Evolutionary conservation across 2,888 invertebrate genomes (phyloP).

Genomic region (Athripsodes cinereus): DNA sequence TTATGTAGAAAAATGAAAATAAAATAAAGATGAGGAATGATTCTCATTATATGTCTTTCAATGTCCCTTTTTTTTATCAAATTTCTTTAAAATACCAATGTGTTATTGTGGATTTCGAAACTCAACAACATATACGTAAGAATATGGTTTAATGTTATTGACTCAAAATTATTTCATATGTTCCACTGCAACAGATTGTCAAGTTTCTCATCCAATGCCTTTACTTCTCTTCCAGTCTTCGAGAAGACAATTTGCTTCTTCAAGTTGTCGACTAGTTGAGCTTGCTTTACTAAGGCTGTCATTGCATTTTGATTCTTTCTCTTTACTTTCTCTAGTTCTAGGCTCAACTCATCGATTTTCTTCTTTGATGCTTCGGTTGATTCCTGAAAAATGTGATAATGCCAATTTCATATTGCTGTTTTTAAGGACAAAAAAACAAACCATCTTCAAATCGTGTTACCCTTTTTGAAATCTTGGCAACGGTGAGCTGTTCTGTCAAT

Average conservation of each 20-base stretch:
- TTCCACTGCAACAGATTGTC: constrained; percentile 20
- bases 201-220: constrained; percentile 16
- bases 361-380: constrained; percentile 13
- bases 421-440: too few species aligned
- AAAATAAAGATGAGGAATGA: too few species aligned
- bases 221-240: constrained; percentile 6
- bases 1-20: too few species aligned
- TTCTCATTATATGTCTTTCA: too few species aligned
- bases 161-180: too few species aligned
- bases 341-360: constrained; percentile 14
- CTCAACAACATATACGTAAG: too few species aligned
- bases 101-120: too few species aligned
- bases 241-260: constrained; percentile 19
- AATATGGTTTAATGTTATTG: too few species aligned
- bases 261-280: constrained; percentile 23
- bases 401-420: too few species aligned
- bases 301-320: constrained; percentile 9
- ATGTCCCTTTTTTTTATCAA: too few species aligned
- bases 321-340: constrained; percentile 9
- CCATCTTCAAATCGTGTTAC: constrained; percentile 8
- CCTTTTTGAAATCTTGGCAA: constrained; percentile 14
- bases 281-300: constrained; percentile 18
- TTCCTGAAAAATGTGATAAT: too few species aligned
- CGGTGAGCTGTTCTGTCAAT: constrained; percentile 15
- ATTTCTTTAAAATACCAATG: too few species aligned